Conservation (phyloP, 2,113 vertebrate genomes). For the Bambusicola thoracicus region DNA sequence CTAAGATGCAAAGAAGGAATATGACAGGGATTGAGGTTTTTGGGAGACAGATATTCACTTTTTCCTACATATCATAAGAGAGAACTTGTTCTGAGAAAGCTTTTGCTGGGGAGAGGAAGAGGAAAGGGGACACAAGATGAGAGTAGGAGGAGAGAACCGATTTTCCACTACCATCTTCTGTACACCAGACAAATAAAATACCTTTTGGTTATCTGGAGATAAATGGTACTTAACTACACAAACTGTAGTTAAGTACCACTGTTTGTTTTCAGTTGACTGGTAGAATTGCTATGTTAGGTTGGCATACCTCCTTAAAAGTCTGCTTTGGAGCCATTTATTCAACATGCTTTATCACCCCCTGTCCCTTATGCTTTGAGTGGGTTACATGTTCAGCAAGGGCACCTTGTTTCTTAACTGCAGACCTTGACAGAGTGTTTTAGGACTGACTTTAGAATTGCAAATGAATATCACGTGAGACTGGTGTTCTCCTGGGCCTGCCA, state of each 20-base stretch:
- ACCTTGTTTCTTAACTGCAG: neutral
- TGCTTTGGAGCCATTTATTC: neutral
- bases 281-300: neutral
- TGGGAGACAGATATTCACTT: neutral
- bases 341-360: neutral
- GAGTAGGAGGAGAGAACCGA: neutral
- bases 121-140: neutral
- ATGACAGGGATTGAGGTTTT: neutral
- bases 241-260: neutral
- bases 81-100: neutral
- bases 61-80: neutral
- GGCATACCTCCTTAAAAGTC: neutral
- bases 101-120: neutral
- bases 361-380: neutral
- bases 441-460: neutral
- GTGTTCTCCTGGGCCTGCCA: rapidly evolving
- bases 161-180: neutral
- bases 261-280: neutral
- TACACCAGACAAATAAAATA: neutral
- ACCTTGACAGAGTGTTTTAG: neutral
- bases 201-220: neutral
- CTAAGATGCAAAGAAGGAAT: neutral
- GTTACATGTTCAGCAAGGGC: neutral
- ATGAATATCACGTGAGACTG: neutral
- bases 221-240: neutral